Evolutionary conservation across 2,888 invertebrate species (phyloP), one percentile per base, ranked within the genome.

Genomic region (Abrostola triplasia): DNA sequence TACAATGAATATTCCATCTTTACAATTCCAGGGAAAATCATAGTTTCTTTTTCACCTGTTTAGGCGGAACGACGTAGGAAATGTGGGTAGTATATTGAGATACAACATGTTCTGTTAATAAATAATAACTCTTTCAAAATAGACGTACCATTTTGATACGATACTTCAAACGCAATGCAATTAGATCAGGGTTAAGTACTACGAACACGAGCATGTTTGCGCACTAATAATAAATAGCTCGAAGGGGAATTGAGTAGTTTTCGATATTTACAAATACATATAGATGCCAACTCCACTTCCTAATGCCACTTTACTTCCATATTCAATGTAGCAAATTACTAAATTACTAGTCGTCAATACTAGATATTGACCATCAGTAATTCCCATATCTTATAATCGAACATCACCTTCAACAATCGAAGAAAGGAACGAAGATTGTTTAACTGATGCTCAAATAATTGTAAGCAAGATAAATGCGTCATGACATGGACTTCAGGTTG

Each of bases 11-110:
- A 44, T 73, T 63, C 70, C 64, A 42, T n/a, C 63, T 44, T 56
- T 59, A 62, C 65, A 67, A 76, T 73, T 58, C 53, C 59, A 48
- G 60, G 60, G 66, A 61, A 76, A 76, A 70, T 70, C 42, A 61
- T 59, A 65, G 62, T 74, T 76, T 64, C 64, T 64, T 50, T 68
- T 70, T 66, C 50, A 11, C 52, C 44, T 66, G 59, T 70, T 61
- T 42, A 47, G 50, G 44, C 36, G 52, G 47, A 56, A 60, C n/a
- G 37, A 64, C 56, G 63, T 57, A 57, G 50, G 56, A 63, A 67
- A 63, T 50, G 56, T 61, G 52, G 48, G 54, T 48, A 41, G 59
- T 59, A 41, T 42, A 7, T 12, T 0, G 44, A 24, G 13, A 9
- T 47, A 24, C 24, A 24, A 63, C 41, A 62, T 35, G 41, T 49